Evolutionary conservation across 64 coral and sea anemone genomes (phyloP), one percentile per base, ranked within the genome.

Genomic region (Astreopora myriophthalma): DNA sequence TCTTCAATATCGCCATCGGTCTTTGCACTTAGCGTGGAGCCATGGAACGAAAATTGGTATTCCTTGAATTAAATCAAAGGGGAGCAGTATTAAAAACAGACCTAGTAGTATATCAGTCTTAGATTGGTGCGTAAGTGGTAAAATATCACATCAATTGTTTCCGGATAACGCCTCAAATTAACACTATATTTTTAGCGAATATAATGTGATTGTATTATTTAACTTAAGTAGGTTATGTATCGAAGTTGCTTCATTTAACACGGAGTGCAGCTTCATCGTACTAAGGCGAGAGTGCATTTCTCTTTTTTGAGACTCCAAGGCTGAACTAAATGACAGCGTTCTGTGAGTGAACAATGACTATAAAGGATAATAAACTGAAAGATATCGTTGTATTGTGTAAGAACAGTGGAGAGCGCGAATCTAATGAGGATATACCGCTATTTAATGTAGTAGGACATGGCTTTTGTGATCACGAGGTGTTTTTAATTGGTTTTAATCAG

Each of bases 301-400:
- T 28, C 52, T 80, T 61, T 48, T 83, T 83, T 57, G 52, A 83
- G 79, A 64, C 57, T 64, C 33, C 27, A 5, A n/a, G n/a, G n/a
- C n/a, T 38, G 55, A 65, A 83, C 79, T 64, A 83, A 83, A 83
- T 30, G 55, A 83, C 79, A 83, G 33, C 79, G 79, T 57, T 65
- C 9, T 32, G 57, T 34, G 20, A 64, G 57, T 57, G 65, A 65
- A 83, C 49, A 83, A 83, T 64, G 79, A 5, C 6, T 61, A 83
- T 83, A 83, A 83, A 83, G 34, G 55, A 83, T 64, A 83, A 83
- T 65, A 83, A 83, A 83, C 79, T 83, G 34, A 65, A 57, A 22
- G 76, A 60, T 60, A 83, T 63, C 58, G 52, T 34, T 14, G 32
- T 20, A 83, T 83, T 83, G 79, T 83, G 33, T 64, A 14, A 32